Evolutionary conservation across 2,888 invertebrate species (phyloP), one percentile per base, ranked within the genome.

Genomic region (Patella caerulea): DNA sequence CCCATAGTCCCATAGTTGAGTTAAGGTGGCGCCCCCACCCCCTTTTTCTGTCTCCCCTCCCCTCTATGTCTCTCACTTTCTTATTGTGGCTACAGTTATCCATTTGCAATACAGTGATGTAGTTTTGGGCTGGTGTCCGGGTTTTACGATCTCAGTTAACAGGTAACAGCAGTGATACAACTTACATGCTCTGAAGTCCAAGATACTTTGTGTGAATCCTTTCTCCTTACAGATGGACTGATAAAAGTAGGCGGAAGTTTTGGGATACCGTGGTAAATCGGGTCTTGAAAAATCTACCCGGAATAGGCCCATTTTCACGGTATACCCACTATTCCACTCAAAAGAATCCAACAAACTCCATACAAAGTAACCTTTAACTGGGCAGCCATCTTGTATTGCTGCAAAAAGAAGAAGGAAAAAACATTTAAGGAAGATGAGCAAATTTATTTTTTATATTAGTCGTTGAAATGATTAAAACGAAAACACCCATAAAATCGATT

Each of bases 311-410:
- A 95, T 95, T 72, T 87, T 87, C 53, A 87, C 94, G 94, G 94
- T 94, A 88, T 94, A 96, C 34, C 96, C 96, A 59, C 93, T 92
- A 78, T 93, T 93, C 96, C 96, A 96, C 90, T 96, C 96, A 90
- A 95, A 96, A 88, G 95, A 95, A 87, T 97, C 96, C 91, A 96
- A 93, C 19, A 96, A 91, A 84, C 95, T 95, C 95, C 96, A 96
- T 76, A 94, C 94, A 0, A 95, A 94, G 87, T 96, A 97, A 0
- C 94, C 95, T 24, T 87, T 88, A 5, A 92, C 87, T 52, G 90
- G 87, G 70, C 88, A 87, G 0, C 88, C 87, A 74, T 89, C 88
- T 12, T 75, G 78, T 4, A 83, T 83, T 11, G 86, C 86, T 86
- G 73, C 1, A 77, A 82, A 19, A 24, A 19, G 1, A 56, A 54